Percentiles rank a stretch among this genome's conserved stretches.
These are phyloP conservation scores for Gallirallus australis DNA, from an alignment of 2,797 vertebrate genomes.

Conservation along the genomic window DNA sequence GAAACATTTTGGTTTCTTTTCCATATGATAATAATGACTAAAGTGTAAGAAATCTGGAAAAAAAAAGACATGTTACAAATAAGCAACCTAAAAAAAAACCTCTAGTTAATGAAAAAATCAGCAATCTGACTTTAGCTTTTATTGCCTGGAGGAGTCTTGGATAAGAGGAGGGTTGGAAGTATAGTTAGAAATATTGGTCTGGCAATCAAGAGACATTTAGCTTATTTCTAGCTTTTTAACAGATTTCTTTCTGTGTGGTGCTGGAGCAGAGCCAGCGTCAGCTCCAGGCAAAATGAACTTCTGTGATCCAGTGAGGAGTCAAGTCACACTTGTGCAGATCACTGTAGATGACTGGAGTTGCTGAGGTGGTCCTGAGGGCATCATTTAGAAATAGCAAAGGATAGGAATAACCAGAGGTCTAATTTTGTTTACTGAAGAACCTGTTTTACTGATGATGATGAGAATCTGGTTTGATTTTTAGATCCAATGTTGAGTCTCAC, in stretches of 20 bases:
- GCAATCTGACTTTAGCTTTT: background rate
- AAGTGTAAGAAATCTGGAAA: background rate
- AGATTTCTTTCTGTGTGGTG: background rate
- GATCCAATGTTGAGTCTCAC: background rate
- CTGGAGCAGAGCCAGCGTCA: background rate
- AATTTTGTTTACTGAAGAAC: constrained; percentile 50
- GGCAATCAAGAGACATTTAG: constrained; percentile 1
- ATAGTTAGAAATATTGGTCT: background rate
- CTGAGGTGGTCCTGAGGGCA: background rate
- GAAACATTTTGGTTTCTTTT: background rate
- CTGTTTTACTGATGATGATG: constrained; percentile 42
- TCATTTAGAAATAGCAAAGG: constrained; percentile 12
- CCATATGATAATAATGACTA: background rate
- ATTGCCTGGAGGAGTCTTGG: background rate
- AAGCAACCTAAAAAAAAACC: background rate
- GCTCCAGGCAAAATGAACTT: constrained; percentile 40
- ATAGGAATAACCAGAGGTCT: constrained; percentile 15
- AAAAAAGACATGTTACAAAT: background rate
- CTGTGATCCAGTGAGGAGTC: background rate
- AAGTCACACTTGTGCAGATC: background rate
- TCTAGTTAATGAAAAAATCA: background rate
- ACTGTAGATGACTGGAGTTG: background rate
- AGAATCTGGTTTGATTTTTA: constrained; percentile 34
- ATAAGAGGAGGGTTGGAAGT: background rate
- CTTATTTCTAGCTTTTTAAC: constrained; percentile 13